Percentiles rank a stretch among this genome's conserved stretches.
Conservation (phyloP, 2,888 invertebrate genomes). For the Hemithea aestivaria region DNA sequence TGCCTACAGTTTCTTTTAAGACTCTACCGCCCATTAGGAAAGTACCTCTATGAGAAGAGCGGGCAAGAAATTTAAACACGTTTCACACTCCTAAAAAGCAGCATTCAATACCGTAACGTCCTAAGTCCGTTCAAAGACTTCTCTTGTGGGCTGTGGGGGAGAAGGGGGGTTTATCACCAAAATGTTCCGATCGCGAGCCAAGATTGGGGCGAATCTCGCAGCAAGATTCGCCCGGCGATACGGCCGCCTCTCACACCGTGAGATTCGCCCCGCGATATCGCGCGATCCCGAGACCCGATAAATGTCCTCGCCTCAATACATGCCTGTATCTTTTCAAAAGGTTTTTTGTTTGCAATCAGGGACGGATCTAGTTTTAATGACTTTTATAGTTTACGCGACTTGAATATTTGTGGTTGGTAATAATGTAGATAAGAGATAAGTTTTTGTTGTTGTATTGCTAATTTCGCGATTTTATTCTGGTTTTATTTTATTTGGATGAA, state of each 20-base stretch:
- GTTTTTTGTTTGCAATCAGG: constrained; percentile 55
- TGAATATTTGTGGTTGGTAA: constrained; percentile 28
- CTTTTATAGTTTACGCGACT: constrained; percentile 50
- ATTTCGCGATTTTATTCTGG: no score
- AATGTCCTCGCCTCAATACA: constrained; percentile 39
- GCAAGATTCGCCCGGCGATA: constrained; percentile 31
- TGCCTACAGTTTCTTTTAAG: no score
- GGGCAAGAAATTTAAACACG: no score
- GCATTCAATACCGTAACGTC: constrained; percentile 23
- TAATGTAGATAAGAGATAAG: not conserved
- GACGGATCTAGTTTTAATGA: constrained; percentile 58
- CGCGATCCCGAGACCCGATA: constrained; percentile 49
- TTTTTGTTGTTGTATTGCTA: not conserved
- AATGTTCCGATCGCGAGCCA: constrained; percentile 50
- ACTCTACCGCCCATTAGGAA: no score
- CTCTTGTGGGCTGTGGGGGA: constrained; percentile 22
- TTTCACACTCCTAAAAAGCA: no score
- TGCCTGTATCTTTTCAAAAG: constrained; percentile 61
- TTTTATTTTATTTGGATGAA: no score
- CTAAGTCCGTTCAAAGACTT: constrained; percentile 35
- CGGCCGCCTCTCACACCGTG: constrained; percentile 26
- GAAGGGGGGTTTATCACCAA: constrained; percentile 51
- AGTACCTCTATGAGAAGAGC: no score
- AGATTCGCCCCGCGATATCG: constrained; percentile 48
- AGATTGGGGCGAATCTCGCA: constrained; percentile 27